Conservation (phyloP, 2,797 vertebrate species). For the Bryconaethiops microstoma region DNA sequence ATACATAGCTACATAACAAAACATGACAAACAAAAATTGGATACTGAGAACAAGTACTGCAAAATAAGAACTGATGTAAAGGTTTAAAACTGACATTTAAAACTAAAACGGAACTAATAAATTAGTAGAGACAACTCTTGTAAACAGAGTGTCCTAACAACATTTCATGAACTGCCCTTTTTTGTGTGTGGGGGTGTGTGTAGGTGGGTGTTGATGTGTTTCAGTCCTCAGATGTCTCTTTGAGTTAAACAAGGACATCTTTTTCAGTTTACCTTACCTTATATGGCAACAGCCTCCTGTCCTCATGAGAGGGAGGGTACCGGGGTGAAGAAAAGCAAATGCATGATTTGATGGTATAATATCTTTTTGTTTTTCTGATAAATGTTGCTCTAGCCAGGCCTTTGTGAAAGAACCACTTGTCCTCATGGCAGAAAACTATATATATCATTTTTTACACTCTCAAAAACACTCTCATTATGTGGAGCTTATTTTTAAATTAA, state of each 20-base stretch:
- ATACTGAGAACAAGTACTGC: background rate
- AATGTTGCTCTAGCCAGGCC: slow-evolving; percentile 39
- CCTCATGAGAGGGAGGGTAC: slow-evolving; percentile 4
- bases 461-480: background rate
- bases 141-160: background rate
- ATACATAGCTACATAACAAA: no score
- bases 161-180: slow-evolving; percentile 3
- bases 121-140: background rate
- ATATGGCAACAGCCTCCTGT: slow-evolving; percentile 36
- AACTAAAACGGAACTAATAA: background rate
- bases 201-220: slow-evolving; percentile 5
- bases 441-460: background rate
- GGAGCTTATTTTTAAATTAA: background rate
- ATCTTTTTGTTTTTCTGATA: slow-evolving; percentile 21
- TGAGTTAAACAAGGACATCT: slow-evolving; percentile 33
- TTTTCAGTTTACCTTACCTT: slow-evolving; percentile 43
- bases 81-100: background rate
- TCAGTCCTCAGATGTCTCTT: slow-evolving; percentile 33
- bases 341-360: slow-evolving; percentile 27
- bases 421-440: background rate
- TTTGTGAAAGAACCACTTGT: slow-evolving; percentile 10
- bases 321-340: background rate
- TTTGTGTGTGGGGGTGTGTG: background rate
- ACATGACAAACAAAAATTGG: no score
- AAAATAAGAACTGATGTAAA: background rate